Percentiles rank a stretch among this genome's conserved stretches.
Evolutionary conservation across 2,113 vertebrate species (phyloP).

Genomic region (Saccopteryx leptura): DNA sequence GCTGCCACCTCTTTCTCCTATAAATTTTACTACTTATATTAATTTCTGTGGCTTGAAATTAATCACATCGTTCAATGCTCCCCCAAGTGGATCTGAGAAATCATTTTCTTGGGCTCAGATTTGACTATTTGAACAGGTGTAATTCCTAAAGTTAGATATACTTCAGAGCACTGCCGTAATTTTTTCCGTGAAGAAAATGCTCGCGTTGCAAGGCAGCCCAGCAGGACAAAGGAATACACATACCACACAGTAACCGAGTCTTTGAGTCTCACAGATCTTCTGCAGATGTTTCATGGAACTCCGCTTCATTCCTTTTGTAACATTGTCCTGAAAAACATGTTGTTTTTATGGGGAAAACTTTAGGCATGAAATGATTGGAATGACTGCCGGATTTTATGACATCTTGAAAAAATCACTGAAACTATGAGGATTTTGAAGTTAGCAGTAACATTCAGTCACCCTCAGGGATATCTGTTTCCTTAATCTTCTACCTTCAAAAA

Average conservation of each 20-base stretch:
- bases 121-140: slow-evolving; percentile 35
- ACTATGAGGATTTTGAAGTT: slow-evolving; percentile 20
- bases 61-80: not conserved
- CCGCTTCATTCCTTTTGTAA: slow-evolving; percentile 42
- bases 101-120: not conserved
- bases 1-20: not conserved
- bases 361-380: slow-evolving; percentile 50
- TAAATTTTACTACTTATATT: not conserved
- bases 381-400: slow-evolving; percentile 49
- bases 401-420: slow-evolving; percentile 70
- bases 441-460: slow-evolving; percentile 23
- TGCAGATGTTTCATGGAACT: slow-evolving; percentile 75
- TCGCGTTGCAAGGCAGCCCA: slow-evolving; percentile 35
- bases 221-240: slow-evolving; percentile 63
- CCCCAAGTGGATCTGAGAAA: not conserved
- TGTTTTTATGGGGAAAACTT: slow-evolving; percentile 62
- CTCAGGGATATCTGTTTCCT: slow-evolving; percentile 32
- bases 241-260: not conserved
- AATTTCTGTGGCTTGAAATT: slow-evolving; percentile 5
- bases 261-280: slow-evolving; percentile 68
- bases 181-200: slow-evolving; percentile 16
- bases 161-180: not conserved
- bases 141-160: not conserved
- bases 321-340: slow-evolving; percentile 37
- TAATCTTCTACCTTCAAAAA: slow-evolving; percentile 56